Percentiles rank a stretch among this genome's conserved stretches.
phyloP scores from a whole-genome alignment of 1,140 invertebrate species.

The Colletes gigas region DNA sequence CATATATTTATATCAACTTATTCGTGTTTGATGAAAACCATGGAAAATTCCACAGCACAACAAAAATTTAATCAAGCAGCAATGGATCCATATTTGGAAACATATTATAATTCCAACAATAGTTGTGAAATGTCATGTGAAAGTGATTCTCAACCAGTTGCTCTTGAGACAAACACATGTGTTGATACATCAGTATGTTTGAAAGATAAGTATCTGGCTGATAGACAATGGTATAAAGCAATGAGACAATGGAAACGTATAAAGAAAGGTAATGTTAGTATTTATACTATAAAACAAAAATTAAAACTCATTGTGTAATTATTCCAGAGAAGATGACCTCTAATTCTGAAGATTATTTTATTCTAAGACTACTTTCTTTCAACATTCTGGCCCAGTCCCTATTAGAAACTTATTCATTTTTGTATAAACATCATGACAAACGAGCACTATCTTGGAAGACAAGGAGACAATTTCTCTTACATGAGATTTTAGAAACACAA shows the following conservation, averaged over 20 bases:
- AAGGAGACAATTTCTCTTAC: constrained; percentile 85
- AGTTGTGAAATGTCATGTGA: constrained; percentile 41
- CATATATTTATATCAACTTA: constrained; percentile 63
- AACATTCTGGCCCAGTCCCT: constrained; percentile 94
- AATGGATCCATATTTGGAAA: constrained; percentile 68
- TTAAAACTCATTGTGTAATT: constrained; percentile 28
- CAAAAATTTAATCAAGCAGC: constrained; percentile 56
- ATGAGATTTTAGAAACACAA: constrained; percentile 86
- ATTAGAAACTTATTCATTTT: constrained; percentile 86
- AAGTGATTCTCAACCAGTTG: constrained; percentile 10
- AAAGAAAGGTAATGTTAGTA: constrained; percentile 58
- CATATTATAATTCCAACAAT: constrained; percentile 47
- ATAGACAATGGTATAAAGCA: constrained; percentile 70
- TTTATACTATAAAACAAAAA: not conserved
- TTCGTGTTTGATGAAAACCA: constrained; percentile 51
- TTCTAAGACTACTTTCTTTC: constrained; percentile 85
- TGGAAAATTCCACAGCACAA: constrained; percentile 41
- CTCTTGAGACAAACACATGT: constrained; percentile 35
- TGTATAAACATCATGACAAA: constrained; percentile 86
- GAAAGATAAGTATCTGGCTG: constrained; percentile 41
- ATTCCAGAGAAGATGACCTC: constrained; percentile 58
- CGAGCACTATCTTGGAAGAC: constrained; percentile 86
- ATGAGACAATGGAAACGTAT: constrained; percentile 72
- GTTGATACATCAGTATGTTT: not conserved
- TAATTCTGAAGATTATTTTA: constrained; percentile 71